Evolutionary conservation across 2,797 vertebrate species (phyloP), one percentile per base, ranked within the genome.

Genomic region (Melanotaenia trifasciata): DNA sequence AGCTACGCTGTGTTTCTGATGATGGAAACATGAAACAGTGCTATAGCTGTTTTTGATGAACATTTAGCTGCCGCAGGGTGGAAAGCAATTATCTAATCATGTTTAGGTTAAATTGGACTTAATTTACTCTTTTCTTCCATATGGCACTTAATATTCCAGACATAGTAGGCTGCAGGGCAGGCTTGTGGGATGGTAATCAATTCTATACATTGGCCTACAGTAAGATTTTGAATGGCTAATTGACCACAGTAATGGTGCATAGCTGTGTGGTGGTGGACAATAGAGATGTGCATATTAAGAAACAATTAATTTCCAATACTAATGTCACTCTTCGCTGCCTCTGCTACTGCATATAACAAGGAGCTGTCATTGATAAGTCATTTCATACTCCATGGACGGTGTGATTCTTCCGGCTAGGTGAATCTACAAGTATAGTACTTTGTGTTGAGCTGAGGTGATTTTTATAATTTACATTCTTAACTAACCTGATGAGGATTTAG

Each of bases 271-370:
- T 82, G 79, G 81, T 90, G 90, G 84, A 91, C 84, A 69, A 85
- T 85, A 85, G 84, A 88, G 90, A 93, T 78, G 63, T 89, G 85
- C 88, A 86, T 92, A 94, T 95, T 95, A 95, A 93, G 92, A 94
- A 93, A 91, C 93, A 92, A 94, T 95, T 94, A 94, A 94, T 94
- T 94, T 92, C 81, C 93, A 93, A 93, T 93, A 92, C 91, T 86
- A 87, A 89, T 84, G 85, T 89, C 91, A 90, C 92, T 92, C 92
- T 91, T 87, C 87, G 86, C 88, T 92, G 90, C 87, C 58, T 92
- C 83, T 66, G 80, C 82, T 68, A 70, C 79, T 70, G 76, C 79
- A 78, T 90, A 87, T 92, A 94, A 93, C 92, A 93, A 93, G 90
- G 82, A 87, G 85, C 90, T 90, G 92, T 92, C 93, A 90, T 80